Evolutionary conservation across 2,888 invertebrate species (phyloP).

Genomic region (Ochropacha duplaris): DNA sequence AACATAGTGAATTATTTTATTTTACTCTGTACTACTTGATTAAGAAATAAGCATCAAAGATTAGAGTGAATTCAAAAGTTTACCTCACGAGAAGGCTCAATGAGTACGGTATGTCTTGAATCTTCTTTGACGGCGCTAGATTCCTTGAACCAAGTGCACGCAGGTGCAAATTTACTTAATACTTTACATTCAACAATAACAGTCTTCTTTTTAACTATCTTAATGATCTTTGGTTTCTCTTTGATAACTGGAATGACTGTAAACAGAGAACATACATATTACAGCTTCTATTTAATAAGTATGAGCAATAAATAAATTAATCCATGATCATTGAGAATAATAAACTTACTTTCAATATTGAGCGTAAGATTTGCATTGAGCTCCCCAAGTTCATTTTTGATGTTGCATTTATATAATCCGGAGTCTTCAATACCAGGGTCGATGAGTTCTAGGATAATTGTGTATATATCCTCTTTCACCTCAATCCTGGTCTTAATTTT

Average conservation of each 20-base stretch:
- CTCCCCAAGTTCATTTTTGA: conserved; percentile 97
- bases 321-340: neutral
- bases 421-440: conserved; percentile 98
- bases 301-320: neutral
- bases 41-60: neutral
- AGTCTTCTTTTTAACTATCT: conserved; percentile 95
- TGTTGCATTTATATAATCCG: conserved; percentile 98
- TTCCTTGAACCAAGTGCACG: conserved; percentile 97
- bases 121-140: conserved; percentile 89
- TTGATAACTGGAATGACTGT: conserved; percentile 95
- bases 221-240: conserved; percentile 95
- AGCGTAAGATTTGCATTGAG: conserved; percentile 98
- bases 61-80: conserved; percentile 32
- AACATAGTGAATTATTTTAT: conserved; percentile 13
- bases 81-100: conserved; percentile 91
- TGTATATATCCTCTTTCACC: conserved; percentile 91
- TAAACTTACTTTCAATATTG: conserved; percentile 96
- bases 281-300: conserved; percentile 8
- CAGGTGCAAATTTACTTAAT: conserved; percentile 95
- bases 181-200: conserved; percentile 97
- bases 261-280: conserved; percentile 16
- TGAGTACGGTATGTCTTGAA: conserved; percentile 88
- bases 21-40: neutral
- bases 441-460: conserved; percentile 92
- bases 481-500: conserved; percentile 92